These are phyloP conservation scores for Aphidius colemani DNA, from an alignment of 2,888 invertebrate genomes.

Conservation along the genomic window DNA sequence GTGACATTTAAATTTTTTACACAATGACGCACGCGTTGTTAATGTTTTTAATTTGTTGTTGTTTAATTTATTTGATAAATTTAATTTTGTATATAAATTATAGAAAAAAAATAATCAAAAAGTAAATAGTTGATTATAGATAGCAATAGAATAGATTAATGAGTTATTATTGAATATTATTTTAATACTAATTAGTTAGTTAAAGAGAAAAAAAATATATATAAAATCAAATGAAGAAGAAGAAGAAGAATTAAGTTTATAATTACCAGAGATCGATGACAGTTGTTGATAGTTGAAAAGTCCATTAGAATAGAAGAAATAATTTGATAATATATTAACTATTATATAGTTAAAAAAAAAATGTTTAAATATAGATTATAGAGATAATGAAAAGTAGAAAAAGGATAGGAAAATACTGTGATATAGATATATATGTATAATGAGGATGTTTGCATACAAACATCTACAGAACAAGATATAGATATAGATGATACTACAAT, in stretches of 20 bases:
- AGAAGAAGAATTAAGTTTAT: no score
- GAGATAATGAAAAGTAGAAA: slow-evolving; percentile 29
- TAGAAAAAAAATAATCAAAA: no score
- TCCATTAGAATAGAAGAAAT: neutral
- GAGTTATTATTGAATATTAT: no score
- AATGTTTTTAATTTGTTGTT: slow-evolving; percentile 11
- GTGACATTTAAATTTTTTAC: slow-evolving; percentile 1
- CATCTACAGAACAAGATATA: slow-evolving; percentile 32
- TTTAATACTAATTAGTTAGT: no score
- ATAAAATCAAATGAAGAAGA: no score
- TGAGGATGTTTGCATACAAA: slow-evolving; percentile 36
- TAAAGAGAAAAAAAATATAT: neutral
- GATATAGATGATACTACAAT: slow-evolving; percentile 20
- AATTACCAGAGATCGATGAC: slow-evolving; percentile 13
- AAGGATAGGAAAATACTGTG: slow-evolving; percentile 20
- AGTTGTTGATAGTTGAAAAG: slow-evolving; percentile 9
- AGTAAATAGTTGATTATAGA: neutral
- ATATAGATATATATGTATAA: slow-evolving; percentile 14
- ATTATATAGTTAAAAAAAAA: slow-evolving; percentile 1
- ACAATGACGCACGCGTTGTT: slow-evolving; percentile 31
- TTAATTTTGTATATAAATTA: no score
- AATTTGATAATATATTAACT: neutral
- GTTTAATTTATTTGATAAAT: neutral
- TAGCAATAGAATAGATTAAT: no score
- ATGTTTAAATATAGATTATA: slow-evolving; percentile 25